Base-by-base conservation (phyloP, 2,113 vertebrate species). In the Orientallactaga bullata region DNA sequence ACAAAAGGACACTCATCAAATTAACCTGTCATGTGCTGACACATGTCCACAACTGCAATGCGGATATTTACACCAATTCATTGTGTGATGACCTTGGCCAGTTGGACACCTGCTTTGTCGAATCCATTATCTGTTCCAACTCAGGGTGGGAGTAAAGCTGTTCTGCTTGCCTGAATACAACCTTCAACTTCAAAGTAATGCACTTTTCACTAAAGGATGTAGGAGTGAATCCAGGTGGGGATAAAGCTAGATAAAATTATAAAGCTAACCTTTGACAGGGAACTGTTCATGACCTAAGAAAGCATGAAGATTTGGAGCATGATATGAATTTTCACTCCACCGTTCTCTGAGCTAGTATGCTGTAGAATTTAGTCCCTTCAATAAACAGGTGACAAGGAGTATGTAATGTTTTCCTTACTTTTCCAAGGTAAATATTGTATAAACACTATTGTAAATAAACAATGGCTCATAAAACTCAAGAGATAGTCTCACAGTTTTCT, bases 141-240 rank as follows among this genome's bases (percentile, higher is more conserved):
- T 95, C 93, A 87, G 82, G 87, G 81, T 95, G 94, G 96, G 97
- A 97, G 96, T 80, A 88, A 96, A 55, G 85, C 87, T 82, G 78
- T 84, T 89, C 89, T 95, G 93, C 87, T 66, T 96, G 89, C 81
- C 60, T 85, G 81, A 85, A 89, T 95, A 76, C 95, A 97, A 73
- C 91, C 96, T 97, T 96, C 96, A 95, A 97, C 96, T 95, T 97
- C 95, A 96, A 97, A 97, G 95, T 93, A 88, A 94, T 69, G 74
- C 55, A 85, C 20, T 90, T 94, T 95, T 95, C 72, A 65, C 88
- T 85, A 90, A 91, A 95, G 78, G 88, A 93, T 95, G 76, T 89
- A 94, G 91, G 94, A 95, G 91, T 85, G 69, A 74, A 85, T 92
- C 63, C 91, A 97, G 91, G 96, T 97, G 89, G 93, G 87, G 82